Evolutionary conservation across 2,113 vertebrate species (phyloP), one percentile per base, ranked within the genome.

Genomic region (Rhipidura dahli): DNA sequence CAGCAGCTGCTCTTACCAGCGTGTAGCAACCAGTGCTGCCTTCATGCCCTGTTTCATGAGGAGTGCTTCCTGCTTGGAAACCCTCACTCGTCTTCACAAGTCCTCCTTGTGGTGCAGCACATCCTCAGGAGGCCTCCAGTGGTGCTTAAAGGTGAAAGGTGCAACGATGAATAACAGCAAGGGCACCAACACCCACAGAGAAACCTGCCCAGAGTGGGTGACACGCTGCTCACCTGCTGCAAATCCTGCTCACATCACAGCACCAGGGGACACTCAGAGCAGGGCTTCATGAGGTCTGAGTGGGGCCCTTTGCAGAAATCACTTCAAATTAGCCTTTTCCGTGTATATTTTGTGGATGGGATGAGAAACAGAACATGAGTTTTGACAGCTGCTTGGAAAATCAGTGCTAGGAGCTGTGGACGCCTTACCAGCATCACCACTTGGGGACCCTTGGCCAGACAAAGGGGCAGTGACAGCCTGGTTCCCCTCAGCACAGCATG

Each of bases 151-250:
- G 2, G 2, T 6, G 60, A 56, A 60, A 61, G 27, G n/a, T 44
- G 47, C 31, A 44, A 21, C 1, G 14, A 39, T 4, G 10, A 56
- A 10, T 2, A 23, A 20, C 27, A 15, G 6, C 19, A 26, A 39
- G 5, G 7, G 44, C 30, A 42, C 19, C 35, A 19, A 11, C 0
- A 13, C 11, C 18, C 80, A 3, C 16, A 24, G 1, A 0, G n/a
- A 7, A 2, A 45, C 53, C 37, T 33, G 40, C n/a, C 3, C 19
- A 4, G 27, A 1, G 35, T 1, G 24, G 2, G 6, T 4, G 5
- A 33, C 45, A n/a, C 39, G 14, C 6, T 8, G 47, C 33, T 73
- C 60, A 9, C 0, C 8, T 39, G 39, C 17, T 37, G 19, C 53
- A n/a, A 27, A 35, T 10, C 30, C 78, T 30, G 40, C 40, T 45